phyloP scores from a whole-genome alignment of 2,797 vertebrate genomes.

The Paratrypauchen microcephalus region DNA sequence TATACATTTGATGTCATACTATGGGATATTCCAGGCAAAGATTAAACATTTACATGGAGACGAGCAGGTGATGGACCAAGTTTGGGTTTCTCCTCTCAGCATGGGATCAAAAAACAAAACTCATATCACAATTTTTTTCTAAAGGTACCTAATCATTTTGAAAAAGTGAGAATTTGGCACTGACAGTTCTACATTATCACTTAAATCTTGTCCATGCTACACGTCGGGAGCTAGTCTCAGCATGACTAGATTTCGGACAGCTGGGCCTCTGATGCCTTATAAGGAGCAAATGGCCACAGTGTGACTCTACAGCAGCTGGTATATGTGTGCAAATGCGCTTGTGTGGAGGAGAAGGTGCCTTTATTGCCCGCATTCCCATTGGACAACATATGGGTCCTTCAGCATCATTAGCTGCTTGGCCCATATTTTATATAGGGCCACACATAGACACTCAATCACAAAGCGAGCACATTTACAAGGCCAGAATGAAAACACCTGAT shows the following conservation, averaged over 20 bases:
- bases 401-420: slow-evolving; percentile 39
- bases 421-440: slow-evolving; percentile 20
- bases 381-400: slow-evolving; percentile 45
- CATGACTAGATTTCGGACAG: slow-evolving; percentile 44
- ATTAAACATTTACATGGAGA: no score
- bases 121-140: no score
- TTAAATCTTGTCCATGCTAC: slow-evolving; percentile 25
- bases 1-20: no score
- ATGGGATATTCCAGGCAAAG: no score
- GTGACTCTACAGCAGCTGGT: slow-evolving; percentile 61
- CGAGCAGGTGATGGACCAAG: neutral
- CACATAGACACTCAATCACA: slow-evolving; percentile 26
- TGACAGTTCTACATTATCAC: slow-evolving; percentile 7
- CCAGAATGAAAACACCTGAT: slow-evolving; percentile 37
- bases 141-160: neutral
- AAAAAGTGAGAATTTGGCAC: neutral
- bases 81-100: neutral
- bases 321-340: slow-evolving; percentile 10
- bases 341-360: slow-evolving; percentile 6
- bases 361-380: slow-evolving; percentile 22
- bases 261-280: slow-evolving; percentile 52
- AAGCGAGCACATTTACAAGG: slow-evolving; percentile 18
- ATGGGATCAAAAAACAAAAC: no score
- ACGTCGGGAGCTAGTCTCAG: slow-evolving; percentile 20
- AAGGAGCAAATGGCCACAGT: slow-evolving; percentile 58